Evolutionary conservation across 2,113 vertebrate genomes (phyloP).

Genomic region (Phylloscopus trochiloides): DNA sequence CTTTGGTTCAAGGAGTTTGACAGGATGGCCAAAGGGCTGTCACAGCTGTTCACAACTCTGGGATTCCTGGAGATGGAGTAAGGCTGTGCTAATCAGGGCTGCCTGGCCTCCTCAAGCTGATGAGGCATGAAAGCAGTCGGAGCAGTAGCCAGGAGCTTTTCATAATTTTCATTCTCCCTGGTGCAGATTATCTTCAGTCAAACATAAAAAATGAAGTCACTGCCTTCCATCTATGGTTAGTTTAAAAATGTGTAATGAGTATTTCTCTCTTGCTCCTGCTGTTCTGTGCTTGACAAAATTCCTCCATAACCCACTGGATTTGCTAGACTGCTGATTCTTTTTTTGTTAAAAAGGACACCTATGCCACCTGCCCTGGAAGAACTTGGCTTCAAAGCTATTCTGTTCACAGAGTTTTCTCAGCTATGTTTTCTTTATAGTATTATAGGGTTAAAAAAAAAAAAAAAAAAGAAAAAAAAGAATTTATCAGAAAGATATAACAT

Average conservation of each 20-base stretch:
- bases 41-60: neutral
- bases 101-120: neutral
- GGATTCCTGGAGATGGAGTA: neutral
- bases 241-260: conserved; percentile 23
- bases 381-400: neutral
- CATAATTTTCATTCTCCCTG: conserved; percentile 1
- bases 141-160: conserved; percentile 18
- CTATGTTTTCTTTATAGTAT: neutral
- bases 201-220: neutral
- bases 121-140: conserved; percentile 15
- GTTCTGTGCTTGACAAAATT: conserved; percentile 28
- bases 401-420: neutral
- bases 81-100: neutral
- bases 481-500: neutral
- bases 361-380: neutral
- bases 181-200: neutral
- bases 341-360: neutral
- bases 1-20: neutral
- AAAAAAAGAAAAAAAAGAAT: neutral
- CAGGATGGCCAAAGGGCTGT: neutral
- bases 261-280: conserved; percentile 8
- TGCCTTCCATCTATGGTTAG: neutral
- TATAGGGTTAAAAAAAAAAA: neutral
- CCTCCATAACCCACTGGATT: neutral
- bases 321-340: neutral